A percentile compares a stretch with the other conserved stretches of the same genome.
These are phyloP conservation scores for Hydractinia echinata DNA, from an alignment of 30 jellyfish, hydroid and myxozoan genomes.

Conservation along the genomic window DNA sequence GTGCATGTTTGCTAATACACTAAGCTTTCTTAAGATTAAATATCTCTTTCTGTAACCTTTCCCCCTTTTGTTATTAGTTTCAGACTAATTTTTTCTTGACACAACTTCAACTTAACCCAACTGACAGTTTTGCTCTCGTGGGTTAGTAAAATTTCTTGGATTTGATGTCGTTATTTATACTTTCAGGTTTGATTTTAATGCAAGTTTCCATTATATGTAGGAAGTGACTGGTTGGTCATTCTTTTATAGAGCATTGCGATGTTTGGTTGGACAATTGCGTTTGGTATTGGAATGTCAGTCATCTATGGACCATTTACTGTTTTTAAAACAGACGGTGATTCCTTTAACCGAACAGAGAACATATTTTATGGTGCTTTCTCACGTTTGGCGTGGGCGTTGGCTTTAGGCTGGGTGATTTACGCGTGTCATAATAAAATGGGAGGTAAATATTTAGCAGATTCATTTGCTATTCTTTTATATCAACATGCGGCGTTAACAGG, in stretches of 20 bases:
- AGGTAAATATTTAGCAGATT: slow-evolving; percentile 36
- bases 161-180: no score
- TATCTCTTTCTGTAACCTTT: no score
- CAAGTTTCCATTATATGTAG: no score
- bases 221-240: no score
- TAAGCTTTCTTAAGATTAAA: no score
- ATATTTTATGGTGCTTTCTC: slow-evolving; percentile 74
- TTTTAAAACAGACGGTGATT: slow-evolving; percentile 55
- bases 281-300: slow-evolving; percentile 57
- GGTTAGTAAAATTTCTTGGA: no score
- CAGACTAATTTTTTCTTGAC: slow-evolving; percentile 27
- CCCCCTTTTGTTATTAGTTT: no score
- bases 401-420: slow-evolving; percentile 76
- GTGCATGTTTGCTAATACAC: no score
- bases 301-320: slow-evolving; percentile 68
- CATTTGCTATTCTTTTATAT: no score
- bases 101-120: slow-evolving; percentile 45
- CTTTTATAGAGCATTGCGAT: slow-evolving; percentile 26
- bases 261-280: slow-evolving; percentile 66
- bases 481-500: no score
- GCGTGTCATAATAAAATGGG: slow-evolving; percentile 72
- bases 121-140: slow-evolving; percentile 44
- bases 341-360: slow-evolving; percentile 50
- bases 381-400: slow-evolving; percentile 75
- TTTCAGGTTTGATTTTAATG: no score